phyloP scores from a whole-genome alignment of 2,888 invertebrate species.

The Parnassius glacialis region DNA sequence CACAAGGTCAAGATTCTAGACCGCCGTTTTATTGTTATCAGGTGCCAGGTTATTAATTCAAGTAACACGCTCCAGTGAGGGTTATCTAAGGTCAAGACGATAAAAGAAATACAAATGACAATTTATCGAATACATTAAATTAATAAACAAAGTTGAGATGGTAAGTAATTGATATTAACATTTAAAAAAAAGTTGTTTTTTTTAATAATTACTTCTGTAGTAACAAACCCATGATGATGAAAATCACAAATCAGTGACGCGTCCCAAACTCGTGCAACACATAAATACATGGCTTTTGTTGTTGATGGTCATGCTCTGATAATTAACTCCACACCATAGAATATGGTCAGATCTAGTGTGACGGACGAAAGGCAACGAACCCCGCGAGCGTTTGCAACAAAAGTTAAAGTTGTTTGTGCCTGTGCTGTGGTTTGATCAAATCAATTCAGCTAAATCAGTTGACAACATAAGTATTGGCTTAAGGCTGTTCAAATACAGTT shows the following conservation, averaged over 20 bases:
- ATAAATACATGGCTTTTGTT: slow-evolving; percentile 38
- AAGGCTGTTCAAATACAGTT: too few relatives aligned
- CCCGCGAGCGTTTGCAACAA: slow-evolving; percentile 37
- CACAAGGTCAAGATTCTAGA: slow-evolving; percentile 18
- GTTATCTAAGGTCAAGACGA: slow-evolving; percentile 21
- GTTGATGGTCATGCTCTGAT: slow-evolving; percentile 45
- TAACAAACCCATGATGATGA: slow-evolving; percentile 36
- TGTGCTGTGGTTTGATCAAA: slow-evolving; percentile 35
- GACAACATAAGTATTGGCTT: too few relatives aligned
- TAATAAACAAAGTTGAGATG: slow-evolving; percentile 2
- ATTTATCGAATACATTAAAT: slow-evolving; percentile 16
- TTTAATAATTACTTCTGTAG: slow-evolving; percentile 5
- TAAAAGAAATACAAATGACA: slow-evolving; percentile 8
- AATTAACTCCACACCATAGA: slow-evolving; percentile 38
- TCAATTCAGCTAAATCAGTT: slow-evolving; percentile 1
- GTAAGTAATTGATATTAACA: too few relatives aligned
- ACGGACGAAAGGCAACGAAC: slow-evolving; percentile 36
- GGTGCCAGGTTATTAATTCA: slow-evolving; percentile 14
- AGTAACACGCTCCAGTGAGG: slow-evolving; percentile 8
- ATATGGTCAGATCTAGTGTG: slow-evolving; percentile 45
- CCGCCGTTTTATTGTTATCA: slow-evolving; percentile 21
- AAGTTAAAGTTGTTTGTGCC: slow-evolving; percentile 42
- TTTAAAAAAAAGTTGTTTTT: not conserved
- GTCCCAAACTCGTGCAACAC: slow-evolving; percentile 50
- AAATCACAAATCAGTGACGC: slow-evolving; percentile 54